Base-by-base conservation (phyloP, 2,797 vertebrate genomes). In the Scomberomorus guttatus region DNA sequence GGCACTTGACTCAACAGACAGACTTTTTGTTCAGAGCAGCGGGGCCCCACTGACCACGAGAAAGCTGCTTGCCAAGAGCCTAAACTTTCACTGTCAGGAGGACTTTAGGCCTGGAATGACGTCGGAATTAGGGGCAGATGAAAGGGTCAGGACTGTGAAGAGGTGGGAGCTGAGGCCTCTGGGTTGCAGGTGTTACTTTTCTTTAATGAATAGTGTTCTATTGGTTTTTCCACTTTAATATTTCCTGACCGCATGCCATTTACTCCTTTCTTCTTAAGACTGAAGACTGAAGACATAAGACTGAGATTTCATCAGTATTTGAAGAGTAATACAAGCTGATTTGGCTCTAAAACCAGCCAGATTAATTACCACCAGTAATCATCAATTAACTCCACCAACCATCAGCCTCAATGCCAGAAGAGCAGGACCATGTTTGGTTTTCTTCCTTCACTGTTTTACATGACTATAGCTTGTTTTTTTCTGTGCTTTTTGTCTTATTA, bases 11-110 rank as follows among this genome's bases (percentile, higher is more conserved):
- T n/a, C 59, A 85, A 90, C 75, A 88, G 66, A 77, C 57, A 34
- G 56, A 58, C 51, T 18, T 88, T 87, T 86, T 89, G 76, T 86
- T 91, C 74, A 32, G 67, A 65, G 75, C 72, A 2, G 25, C 50
- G 71, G 69, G 84, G 88, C 80, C 84, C 68, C 54, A 13, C 58
- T 74, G 77, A 72, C 69, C 44, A 72, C 51, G 50, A 85, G 64
- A 65, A 64, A 59, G 52, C 72, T 8, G 66, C 77, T 74, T 34
- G 67, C 73, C 69, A 80, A 69, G 70, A 72, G 22, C 56, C 13
- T 32, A 42, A 87, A 82, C 82, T 57, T 87, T 90, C 80, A 48
- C 87, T 83, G 70, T 75, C 65, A 60, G 60, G 63, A 60, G 60
- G 59, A 32, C 50, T 54, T 56, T 25, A 27, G 52, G 58, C 70